These are phyloP conservation scores for Hymenochirus boettgeri DNA, from an alignment of 2,113 vertebrate species.

Conservation along the genomic window DNA sequence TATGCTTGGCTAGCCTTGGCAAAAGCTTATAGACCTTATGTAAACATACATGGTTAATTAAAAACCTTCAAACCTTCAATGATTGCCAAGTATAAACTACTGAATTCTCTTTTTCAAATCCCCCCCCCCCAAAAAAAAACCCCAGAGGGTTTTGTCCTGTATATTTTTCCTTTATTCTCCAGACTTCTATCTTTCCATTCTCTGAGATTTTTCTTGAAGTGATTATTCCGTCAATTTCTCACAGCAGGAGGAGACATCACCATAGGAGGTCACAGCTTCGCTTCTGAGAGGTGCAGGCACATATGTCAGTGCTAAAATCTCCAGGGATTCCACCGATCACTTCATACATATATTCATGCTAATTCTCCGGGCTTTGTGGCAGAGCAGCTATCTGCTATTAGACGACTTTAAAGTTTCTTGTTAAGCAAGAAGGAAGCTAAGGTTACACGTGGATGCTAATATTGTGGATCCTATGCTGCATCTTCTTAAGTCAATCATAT, in stretches of 20 bases:
- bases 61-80: too few species aligned
- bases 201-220: slow-evolving; percentile 24
- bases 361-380: slow-evolving; percentile 7
- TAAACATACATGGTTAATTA: too few species aligned
- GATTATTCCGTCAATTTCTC: slow-evolving; percentile 26
- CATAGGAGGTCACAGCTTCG: slow-evolving; percentile 26
- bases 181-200: slow-evolving; percentile 13
- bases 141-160: neutral
- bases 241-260: slow-evolving; percentile 16
- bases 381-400: slow-evolving; percentile 1
- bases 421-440: neutral
- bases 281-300: slow-evolving; percentile 29
- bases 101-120: too few species aligned
- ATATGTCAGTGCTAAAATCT: slow-evolving; percentile 31
- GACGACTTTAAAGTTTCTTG: neutral
- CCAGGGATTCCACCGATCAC: slow-evolving; percentile 33
- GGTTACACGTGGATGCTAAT: neutral
- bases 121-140: too few species aligned
- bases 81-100: too few species aligned
- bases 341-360: slow-evolving; percentile 41
- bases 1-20: too few species aligned
- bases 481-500: neutral
- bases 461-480: neutral
- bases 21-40: too few species aligned
- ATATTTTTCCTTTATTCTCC: slow-evolving; percentile 12